These are phyloP conservation scores for Eumerus sabulonum DNA, from an alignment of 2,888 invertebrate species.

Conservation along the genomic window DNA sequence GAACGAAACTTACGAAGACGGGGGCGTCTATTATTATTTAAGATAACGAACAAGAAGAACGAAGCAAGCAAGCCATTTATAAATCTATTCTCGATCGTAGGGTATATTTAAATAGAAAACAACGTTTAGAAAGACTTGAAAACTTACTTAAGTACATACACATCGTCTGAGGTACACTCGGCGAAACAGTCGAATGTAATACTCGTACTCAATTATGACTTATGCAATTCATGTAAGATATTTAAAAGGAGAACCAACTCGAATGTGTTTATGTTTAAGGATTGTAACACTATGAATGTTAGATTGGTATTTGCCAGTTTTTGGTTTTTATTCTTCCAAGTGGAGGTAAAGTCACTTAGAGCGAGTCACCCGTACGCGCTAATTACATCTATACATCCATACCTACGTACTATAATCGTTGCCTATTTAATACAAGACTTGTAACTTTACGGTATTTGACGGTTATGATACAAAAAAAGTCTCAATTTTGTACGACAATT, in stretches of 20 bases:
- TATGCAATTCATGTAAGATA: slow-evolving; percentile 54
- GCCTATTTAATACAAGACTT: slow-evolving; percentile 56
- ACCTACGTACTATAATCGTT: slow-evolving; percentile 43
- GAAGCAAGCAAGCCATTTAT: slow-evolving; percentile 32
- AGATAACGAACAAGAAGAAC: too few species aligned
- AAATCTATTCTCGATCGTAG: slow-evolving; percentile 20
- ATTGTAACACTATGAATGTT: too few species aligned
- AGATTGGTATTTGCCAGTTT: too few species aligned
- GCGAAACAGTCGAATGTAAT: slow-evolving; percentile 13
- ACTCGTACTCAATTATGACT: slow-evolving; percentile 37
- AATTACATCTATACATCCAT: too few species aligned
- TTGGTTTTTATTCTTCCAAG: too few species aligned
- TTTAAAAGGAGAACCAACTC: slow-evolving; percentile 54
- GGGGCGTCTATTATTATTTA: too few species aligned
- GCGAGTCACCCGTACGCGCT: too few species aligned
- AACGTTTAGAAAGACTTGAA: slow-evolving; percentile 52
- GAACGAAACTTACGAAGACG: slow-evolving; percentile 43
- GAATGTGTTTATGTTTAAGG: slow-evolving; percentile 46
- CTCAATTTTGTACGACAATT: slow-evolving; percentile 60
- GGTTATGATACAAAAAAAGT: slow-evolving; percentile 30
- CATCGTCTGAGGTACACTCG: too few species aligned
- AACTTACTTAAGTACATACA: slow-evolving; percentile 32
- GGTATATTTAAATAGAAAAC: not conserved
- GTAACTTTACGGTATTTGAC: slow-evolving; percentile 18
- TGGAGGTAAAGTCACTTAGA: too few species aligned